A percentile compares a stretch with the other conserved stretches of the same genome.
phyloP scores from a whole-genome alignment of 2,113 vertebrate genomes.

The Myanophis thanlyinensis region DNA sequence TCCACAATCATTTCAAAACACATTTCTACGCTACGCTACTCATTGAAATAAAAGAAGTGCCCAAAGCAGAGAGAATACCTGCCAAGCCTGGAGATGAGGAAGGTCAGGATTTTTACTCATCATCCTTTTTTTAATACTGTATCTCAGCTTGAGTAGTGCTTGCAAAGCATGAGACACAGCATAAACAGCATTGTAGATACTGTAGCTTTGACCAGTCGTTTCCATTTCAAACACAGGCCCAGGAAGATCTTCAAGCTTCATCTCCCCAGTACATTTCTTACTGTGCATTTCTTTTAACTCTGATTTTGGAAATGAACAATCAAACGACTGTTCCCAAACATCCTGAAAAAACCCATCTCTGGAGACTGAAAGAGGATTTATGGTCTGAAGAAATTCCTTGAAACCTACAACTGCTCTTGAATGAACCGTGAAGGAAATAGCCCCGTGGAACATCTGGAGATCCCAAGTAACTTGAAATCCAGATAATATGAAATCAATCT shows the following conservation, averaged over 20 bases:
- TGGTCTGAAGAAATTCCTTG: not conserved
- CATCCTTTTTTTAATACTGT: fast-evolving
- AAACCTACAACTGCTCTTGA: not conserved
- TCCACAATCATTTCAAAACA: too few relatives aligned
- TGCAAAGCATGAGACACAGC: not conserved
- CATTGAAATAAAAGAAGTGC: too few relatives aligned
- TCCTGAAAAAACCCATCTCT: not conserved
- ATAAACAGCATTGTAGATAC: not conserved
- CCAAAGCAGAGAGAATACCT: too few relatives aligned
- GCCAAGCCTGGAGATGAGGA: too few relatives aligned
- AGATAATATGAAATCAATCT: not conserved
- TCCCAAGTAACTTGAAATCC: not conserved
- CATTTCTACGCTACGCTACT: too few relatives aligned
- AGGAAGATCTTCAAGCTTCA: not conserved
- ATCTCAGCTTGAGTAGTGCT: too few relatives aligned
- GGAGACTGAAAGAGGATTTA: not conserved
- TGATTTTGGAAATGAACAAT: not conserved
- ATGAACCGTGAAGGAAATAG: not conserved
- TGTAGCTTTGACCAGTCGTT: not conserved
- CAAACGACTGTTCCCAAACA: not conserved
- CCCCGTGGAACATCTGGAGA: not conserved
- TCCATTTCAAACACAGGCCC: not conserved
- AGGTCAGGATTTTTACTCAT: too few relatives aligned
- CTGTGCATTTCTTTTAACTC: not conserved
- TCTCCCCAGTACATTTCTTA: not conserved